Base-by-base conservation (phyloP, 2,797 vertebrate species). In the Etheostoma nigrum region DNA sequence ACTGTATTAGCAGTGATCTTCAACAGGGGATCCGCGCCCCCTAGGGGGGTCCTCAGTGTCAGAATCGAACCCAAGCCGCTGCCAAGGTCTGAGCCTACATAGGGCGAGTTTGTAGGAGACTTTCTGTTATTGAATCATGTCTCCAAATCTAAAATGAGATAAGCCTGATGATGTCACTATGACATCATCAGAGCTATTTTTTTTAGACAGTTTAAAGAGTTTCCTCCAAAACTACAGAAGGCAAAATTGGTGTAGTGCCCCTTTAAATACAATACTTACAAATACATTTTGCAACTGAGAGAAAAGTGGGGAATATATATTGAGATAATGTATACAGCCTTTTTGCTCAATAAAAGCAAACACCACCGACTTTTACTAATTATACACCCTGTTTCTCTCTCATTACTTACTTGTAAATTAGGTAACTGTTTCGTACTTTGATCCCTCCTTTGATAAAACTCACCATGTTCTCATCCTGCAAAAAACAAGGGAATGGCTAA, bases 381-480 rank as follows among this genome's bases (percentile, higher is more conserved):
- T 16, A 23, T 7, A 1, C 1, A 6, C 4, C 6, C 47, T n/a
- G 14, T 30, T 54, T 58, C 30, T 52, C 9, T 19, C 2, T 7
- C 13, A 60, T 40, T 2, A 93, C 96, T 95, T 91, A 96, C 96
- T 95, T 96, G 94, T 96, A 97, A 84, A 97, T 96, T 76, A 96
- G 79, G 92, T 96, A 96, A 80, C 96, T 97, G 93, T 94, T 96
- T 70, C 96, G 95, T 64, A 97, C 95, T 93, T 96, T 97, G 76
- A 97, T 96, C 59, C 96, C 96, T 75, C 96, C 96, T 93, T 97
- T 97, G 83, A 97, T 95, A 70, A 97, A 97, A 89, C 95, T 96
- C 90, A 97, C 95, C 96, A 96, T 96, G 88, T 95, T 96, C 88
- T 97, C 96, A 90, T 97, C 96, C 96, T 97, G 85, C 14, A 70